These are phyloP conservation scores for Melanotaenia boesemani DNA, from an alignment of 2,797 vertebrate species.

Conservation along the genomic window DNA sequence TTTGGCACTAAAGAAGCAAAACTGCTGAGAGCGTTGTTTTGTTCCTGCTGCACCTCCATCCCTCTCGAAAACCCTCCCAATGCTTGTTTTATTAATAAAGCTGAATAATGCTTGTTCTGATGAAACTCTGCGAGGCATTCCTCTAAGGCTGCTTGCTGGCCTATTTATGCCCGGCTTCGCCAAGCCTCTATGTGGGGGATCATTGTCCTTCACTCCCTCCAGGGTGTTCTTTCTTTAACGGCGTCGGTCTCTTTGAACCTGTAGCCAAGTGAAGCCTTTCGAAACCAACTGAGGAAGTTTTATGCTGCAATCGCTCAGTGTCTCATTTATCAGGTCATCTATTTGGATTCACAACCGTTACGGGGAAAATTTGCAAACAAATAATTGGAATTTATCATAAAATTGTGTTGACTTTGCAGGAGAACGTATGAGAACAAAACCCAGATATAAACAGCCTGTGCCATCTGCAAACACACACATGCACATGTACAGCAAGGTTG, in stretches of 20 bases:
- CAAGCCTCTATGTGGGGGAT: conserved; percentile 52
- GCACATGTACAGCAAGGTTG: not conserved
- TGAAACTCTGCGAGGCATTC: conserved; percentile 52
- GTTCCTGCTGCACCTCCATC: conserved; percentile 10
- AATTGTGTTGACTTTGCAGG: not conserved
- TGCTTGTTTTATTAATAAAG: conserved; percentile 63
- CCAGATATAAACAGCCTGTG: conserved; percentile 14
- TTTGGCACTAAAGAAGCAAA: not conserved
- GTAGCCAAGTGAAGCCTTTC: conserved; percentile 48
- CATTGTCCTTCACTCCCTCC: conserved; percentile 55
- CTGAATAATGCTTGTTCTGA: conserved; percentile 52
- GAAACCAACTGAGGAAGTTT: conserved; percentile 35
- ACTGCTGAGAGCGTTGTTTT: conserved; percentile 17
- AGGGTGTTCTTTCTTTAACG: conserved; percentile 55
- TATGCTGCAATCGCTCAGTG: not conserved
- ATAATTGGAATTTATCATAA: conserved; percentile 8
- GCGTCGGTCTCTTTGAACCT: conserved; percentile 62
- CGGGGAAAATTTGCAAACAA: conserved; percentile 7
- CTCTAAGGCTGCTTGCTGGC: conserved; percentile 61
- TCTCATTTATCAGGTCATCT: conserved; percentile 14
- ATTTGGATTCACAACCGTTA: not conserved
- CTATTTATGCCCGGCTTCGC: conserved; percentile 55
- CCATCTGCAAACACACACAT: conserved; percentile 30
- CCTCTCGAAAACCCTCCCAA: conserved; percentile 10
- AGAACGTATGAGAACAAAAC: conserved; percentile 10